phyloP scores from a whole-genome alignment of 1,140 invertebrate genomes.

The Mycetomoellerius zeteki region DNA sequence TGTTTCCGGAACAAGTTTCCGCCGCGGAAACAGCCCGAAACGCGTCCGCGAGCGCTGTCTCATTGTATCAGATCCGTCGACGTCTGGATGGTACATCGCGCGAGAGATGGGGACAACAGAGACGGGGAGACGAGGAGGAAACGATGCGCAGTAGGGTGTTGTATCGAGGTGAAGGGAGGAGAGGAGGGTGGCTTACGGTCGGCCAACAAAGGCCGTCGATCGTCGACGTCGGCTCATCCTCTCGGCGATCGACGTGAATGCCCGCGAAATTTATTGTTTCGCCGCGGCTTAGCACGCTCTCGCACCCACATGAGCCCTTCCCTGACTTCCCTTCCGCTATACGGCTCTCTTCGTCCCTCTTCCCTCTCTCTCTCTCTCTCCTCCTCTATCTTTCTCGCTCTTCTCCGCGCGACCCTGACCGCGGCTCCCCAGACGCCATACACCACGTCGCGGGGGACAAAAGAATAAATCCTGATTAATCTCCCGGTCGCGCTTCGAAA shows the following conservation, averaged over 20 bases:
- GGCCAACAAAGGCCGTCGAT: conserved; percentile 83
- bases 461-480: conserved; percentile 87
- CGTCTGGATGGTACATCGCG: conserved; percentile 64
- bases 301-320: conserved; percentile 59
- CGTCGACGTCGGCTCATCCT: conserved; percentile 82
- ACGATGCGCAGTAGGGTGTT: conserved; percentile 48
- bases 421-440: conserved; percentile 58
- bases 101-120: conserved; percentile 15
- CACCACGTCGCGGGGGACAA: conserved; percentile 79
- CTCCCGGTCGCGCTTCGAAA: conserved; percentile 83
- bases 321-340: conserved; percentile 49
- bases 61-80: conserved; percentile 81
- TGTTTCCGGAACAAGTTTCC: conserved; percentile 83
- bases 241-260: conserved; percentile 83
- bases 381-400: conserved; percentile 34
- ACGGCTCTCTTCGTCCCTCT: conserved; percentile 17
- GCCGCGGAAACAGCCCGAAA: conserved; percentile 83
- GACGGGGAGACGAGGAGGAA: conserved; percentile 49
- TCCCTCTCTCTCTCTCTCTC: neutral
- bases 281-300: conserved; percentile 82
- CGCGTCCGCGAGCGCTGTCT: conserved; percentile 78
- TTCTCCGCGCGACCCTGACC: conserved; percentile 51
- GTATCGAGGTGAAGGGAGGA: neutral
- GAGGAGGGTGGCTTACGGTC: conserved; percentile 76
- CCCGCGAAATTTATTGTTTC: conserved; percentile 86